Evolutionary conservation across 2,888 invertebrate species (phyloP).

Genomic region (Seira sanloemensis): DNA sequence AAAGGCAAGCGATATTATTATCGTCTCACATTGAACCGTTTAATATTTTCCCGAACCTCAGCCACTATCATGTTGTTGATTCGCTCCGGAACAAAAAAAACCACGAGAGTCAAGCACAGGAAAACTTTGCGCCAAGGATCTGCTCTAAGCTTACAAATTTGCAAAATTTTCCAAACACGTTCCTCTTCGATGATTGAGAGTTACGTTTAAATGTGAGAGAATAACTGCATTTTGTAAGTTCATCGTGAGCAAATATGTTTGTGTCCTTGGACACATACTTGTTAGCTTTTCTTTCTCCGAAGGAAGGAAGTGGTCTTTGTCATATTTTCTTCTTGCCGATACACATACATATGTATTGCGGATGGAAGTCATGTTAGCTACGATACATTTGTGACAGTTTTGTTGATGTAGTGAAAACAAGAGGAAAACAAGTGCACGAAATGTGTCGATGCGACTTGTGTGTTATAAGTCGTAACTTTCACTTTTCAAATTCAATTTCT

Average conservation of each 20-base stretch:
- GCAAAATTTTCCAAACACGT: conserved; percentile 1
- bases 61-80: too few species aligned
- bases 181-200: too few species aligned
- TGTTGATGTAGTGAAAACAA: neutral
- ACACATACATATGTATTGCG: neutral
- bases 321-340: neutral
- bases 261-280: neutral
- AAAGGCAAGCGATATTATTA: too few species aligned
- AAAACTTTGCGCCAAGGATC: neutral
- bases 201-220: too few species aligned
- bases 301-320: conserved; percentile 3
- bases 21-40: too few species aligned
- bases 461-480: neutral
- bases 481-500: conserved; percentile 1
- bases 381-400: neutral
- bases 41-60: too few species aligned
- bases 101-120: neutral
- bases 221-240: neutral
- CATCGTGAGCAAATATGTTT: neutral
- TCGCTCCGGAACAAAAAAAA: too few species aligned
- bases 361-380: neutral
- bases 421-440: neutral
- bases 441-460: conserved; percentile 10
- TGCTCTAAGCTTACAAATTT: neutral
- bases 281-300: neutral